Conservation (phyloP, 2,113 vertebrate genomes). For the Phasianus colchicus region DNA sequence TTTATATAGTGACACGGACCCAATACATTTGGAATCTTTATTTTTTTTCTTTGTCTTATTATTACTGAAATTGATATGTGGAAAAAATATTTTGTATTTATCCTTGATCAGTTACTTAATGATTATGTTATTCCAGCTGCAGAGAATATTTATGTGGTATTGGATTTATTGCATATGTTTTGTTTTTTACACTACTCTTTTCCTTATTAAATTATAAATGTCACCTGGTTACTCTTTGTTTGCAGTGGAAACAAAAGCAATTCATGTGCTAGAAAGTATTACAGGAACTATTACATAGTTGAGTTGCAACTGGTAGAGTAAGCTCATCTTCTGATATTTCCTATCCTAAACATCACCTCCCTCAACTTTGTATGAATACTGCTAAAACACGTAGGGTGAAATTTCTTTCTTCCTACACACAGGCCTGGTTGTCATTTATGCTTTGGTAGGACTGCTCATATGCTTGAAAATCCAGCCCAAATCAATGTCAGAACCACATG, state of each 20-base stretch:
- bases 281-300: background rate
- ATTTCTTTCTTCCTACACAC: conserved; percentile 21
- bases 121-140: background rate
- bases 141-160: background rate
- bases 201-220: background rate
- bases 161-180: background rate
- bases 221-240: background rate
- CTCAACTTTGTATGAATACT: background rate
- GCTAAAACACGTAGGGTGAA: conserved; percentile 53
- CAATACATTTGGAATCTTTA: background rate
- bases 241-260: conserved; percentile 2
- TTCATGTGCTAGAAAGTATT: background rate
- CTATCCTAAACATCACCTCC: background rate
- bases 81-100: background rate
- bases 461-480: background rate
- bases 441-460: conserved; percentile 3
- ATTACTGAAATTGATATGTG: background rate
- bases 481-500: background rate
- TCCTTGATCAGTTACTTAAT: background rate
- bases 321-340: background rate
- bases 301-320: background rate
- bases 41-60: background rate
- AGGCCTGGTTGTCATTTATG: background rate
- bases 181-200: background rate
- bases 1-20: rapidly evolving